Base-by-base conservation (phyloP, 2,113 vertebrate genomes). In the Pseudorasbora parva region DNA sequence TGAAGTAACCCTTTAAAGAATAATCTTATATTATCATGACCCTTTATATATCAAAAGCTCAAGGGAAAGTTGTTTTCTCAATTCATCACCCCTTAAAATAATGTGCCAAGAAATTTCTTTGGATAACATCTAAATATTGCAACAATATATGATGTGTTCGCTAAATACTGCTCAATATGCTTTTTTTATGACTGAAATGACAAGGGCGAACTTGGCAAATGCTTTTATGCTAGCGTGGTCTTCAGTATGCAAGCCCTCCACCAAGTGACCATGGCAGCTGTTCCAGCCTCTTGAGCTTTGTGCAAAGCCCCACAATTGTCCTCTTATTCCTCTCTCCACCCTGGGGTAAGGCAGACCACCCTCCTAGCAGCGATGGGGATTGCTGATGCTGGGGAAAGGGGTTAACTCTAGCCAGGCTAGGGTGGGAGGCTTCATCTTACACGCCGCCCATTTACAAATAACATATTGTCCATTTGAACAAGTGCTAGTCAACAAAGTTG, bases 241-340 rank as follows among this genome's bases (percentile, higher is more conserved):
- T 78, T 78, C 83, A 78, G 87, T 85, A 82, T 89, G 79, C 86
- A 82, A 64, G 81, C 69, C 72, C 66, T 75, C 78, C 82, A 88
- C 85, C 88, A 91, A 91, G 84, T 91, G 90, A 89, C 88, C 73
- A 78, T 87, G 87, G 87, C 93, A 94, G 93, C 93, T 94, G 93
- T 89, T 82, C 86, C 84, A 87, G 49, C 86, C 88, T 89, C 82
- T 73, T 84, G 62, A 74, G 56, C 81, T 81, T 79, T 71, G 30
- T 57, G 72, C 51, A 9, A 84, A 82, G 49, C 76, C 84, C 79
- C 86, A 89, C 84, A 57, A 54, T 68, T 78, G 43, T 64, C 73
- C 60, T 59, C 64, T 72, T 60, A 59, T 37, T 57, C 86, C 69
- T 59, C 74, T 71, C 72, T 81, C 82, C n/a, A 80, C 86, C 57